phyloP scores from a whole-genome alignment of 2,797 vertebrate genomes.

The Tenualosa ilisha region DNA sequence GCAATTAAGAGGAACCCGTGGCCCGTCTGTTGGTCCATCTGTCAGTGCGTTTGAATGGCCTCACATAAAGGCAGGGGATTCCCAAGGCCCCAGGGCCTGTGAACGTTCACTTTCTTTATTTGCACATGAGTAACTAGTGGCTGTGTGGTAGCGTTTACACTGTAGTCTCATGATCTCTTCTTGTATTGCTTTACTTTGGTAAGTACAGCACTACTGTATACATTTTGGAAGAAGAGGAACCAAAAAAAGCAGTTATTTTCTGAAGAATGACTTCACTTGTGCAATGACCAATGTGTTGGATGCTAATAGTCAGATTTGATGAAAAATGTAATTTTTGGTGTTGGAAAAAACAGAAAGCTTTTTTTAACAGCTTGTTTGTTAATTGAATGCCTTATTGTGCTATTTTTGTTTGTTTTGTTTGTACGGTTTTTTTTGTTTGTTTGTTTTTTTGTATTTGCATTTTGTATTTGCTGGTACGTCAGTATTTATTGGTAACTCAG shows the following conservation, averaged over 20 bases:
- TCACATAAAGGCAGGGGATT: not conserved
- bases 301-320: not conserved
- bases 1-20: not conserved
- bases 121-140: not conserved
- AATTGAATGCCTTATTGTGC: not conserved
- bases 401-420: not conserved
- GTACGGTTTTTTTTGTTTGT: not conserved
- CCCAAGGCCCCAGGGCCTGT: not conserved
- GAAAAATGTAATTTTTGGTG: not conserved
- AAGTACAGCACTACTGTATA: not conserved
- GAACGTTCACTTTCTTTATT: not conserved
- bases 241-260: not conserved
- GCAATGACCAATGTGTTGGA: not conserved
- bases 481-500: not conserved
- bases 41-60: not conserved
- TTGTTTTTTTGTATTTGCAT: not conserved
- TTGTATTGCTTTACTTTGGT: not conserved
- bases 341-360: not conserved
- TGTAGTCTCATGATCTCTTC: not conserved
- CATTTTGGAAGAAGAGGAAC: not conserved
- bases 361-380: not conserved
- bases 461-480: not conserved
- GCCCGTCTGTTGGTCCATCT: not conserved
- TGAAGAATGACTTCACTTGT: not conserved
- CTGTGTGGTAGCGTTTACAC: not conserved